Evolutionary conservation across 2,113 vertebrate genomes (phyloP).

Genomic region (Oryzias javanicus): DNA sequence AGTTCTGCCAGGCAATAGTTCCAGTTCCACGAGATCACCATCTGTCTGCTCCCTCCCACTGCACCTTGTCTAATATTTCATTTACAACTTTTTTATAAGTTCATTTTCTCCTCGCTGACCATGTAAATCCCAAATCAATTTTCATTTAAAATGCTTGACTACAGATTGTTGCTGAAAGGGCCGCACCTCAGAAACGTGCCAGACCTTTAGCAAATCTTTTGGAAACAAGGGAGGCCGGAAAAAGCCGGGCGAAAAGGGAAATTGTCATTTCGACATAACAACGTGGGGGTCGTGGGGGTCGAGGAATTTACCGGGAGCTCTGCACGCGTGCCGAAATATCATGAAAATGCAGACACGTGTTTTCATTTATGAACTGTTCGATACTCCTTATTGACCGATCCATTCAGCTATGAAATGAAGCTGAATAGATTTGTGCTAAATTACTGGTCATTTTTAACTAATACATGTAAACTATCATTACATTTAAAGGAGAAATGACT

Average conservation of each 20-base stretch:
- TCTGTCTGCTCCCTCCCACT: constrained; percentile 85
- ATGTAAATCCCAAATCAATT: constrained; percentile 99
- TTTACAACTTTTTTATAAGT: constrained; percentile 95
- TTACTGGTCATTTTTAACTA: constrained; percentile 9
- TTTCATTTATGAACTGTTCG: constrained; percentile 27
- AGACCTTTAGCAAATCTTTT: constrained; percentile 80
- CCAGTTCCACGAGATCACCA: constrained; percentile 97
- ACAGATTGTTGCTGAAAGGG: constrained; percentile 92
- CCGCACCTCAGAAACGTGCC: constrained; percentile 82
- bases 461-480: constrained; percentile 6
- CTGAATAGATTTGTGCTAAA: constrained; percentile 33
- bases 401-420: constrained; percentile 16
- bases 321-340: constrained; percentile 54
- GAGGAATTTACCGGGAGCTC: constrained; percentile 53
- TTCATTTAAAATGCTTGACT: constrained; percentile 98
- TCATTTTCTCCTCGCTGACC: constrained; percentile 98
- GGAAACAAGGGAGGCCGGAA: constrained; percentile 43
- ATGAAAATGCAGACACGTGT: constrained; percentile 34
- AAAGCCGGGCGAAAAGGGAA: constrained; percentile 40
- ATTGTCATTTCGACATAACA: constrained; percentile 67
- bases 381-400: constrained; percentile 15
- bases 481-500: no score
- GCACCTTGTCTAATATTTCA: constrained; percentile 98
- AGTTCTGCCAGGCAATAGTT: constrained; percentile 96
- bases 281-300: constrained; percentile 55